Percentiles rank a stretch among this genome's conserved stretches.
Conservation (phyloP, 92 coral and sea anemone species). For the Porites evermanni region DNA sequence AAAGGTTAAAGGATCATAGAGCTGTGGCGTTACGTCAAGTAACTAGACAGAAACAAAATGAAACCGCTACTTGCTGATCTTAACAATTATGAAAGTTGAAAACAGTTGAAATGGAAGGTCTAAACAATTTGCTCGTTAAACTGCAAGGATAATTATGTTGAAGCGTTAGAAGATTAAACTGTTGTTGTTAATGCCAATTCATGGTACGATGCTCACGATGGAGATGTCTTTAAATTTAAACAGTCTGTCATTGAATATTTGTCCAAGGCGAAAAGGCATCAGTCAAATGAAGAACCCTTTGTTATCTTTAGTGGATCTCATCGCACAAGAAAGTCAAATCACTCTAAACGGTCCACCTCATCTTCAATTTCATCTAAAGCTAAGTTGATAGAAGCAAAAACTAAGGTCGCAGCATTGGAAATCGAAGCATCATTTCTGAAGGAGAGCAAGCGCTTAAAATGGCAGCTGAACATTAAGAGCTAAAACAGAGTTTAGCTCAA, state of each 20-base stretch:
- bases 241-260: conserved; percentile 41
- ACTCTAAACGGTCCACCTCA: conserved; percentile 2
- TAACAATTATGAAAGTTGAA: conserved; percentile 32
- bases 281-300: background rate
- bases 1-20: background rate
- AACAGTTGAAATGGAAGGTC: conserved; percentile 41
- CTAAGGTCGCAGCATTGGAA: too few relatives aligned
- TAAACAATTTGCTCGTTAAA: conserved; percentile 4
- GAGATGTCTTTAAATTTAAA: conserved; percentile 35
- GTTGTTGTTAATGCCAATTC: conserved; percentile 25
- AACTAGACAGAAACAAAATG: conserved; percentile 53
- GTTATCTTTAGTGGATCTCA: background rate
- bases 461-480: too few relatives aligned
- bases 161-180: background rate
- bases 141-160: conserved; percentile 40
- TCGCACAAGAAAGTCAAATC: conserved; percentile 32
- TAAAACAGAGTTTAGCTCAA: too few relatives aligned
- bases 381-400: too few relatives aligned
- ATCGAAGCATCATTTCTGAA: too few relatives aligned
- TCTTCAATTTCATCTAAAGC: too few relatives aligned
- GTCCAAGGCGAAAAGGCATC: conserved; percentile 26
- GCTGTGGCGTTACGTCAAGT: conserved; percentile 25
- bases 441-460: too few relatives aligned
- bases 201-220: conserved; percentile 51
- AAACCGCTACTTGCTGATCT: conserved; percentile 35